These are phyloP conservation scores for Armadillidium nasatum DNA, from an alignment of 1,140 invertebrate species.

Conservation along the genomic window DNA sequence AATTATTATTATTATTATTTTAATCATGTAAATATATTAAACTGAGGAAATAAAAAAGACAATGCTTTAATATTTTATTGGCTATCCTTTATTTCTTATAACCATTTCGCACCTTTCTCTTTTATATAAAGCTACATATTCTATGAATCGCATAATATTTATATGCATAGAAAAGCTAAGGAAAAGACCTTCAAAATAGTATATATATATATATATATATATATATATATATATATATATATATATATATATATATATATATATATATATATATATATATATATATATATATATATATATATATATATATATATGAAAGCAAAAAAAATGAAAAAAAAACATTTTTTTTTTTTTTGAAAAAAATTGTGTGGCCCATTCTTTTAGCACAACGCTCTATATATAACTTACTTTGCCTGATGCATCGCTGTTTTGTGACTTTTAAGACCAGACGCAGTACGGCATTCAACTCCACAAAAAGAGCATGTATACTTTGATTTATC, in stretches of 20 bases:
- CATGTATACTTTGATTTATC: conserved; percentile 32
- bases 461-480: conserved; percentile 35
- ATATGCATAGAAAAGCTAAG: no score
- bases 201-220: neutral
- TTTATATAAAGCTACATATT: no score
- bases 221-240: neutral
- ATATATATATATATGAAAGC: neutral
- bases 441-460: conserved; percentile 33
- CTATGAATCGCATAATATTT: no score
- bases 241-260: neutral
- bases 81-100: no score
- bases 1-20: no score
- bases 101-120: no score
- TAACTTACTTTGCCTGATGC: conserved; percentile 36
- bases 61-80: no score
- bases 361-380: no score
- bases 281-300: neutral
- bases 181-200: no score
- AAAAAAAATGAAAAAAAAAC: neutral
- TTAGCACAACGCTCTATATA: neutral
- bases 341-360: no score
- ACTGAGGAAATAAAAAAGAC: neutral
- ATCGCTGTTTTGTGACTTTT: conserved; percentile 39
- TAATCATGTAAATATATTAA: no score
- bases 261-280: neutral